Conservation (phyloP, 2,888 invertebrate genomes). For the Selenia dentaria region DNA sequence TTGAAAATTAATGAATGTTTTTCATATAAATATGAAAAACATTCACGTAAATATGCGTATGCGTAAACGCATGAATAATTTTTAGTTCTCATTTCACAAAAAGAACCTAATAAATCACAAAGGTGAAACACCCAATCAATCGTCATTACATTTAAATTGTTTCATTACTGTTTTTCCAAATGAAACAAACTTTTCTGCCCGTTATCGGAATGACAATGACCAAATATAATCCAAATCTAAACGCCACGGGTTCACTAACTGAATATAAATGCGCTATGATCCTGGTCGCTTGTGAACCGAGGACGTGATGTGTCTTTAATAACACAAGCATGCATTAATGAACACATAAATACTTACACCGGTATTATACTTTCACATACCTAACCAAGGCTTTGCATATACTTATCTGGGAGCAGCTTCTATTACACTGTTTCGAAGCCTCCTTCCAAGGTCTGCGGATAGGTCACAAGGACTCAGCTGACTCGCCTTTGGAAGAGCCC, state of each 20-base stretch:
- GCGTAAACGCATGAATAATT: too few species aligned
- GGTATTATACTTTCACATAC: slow-evolving; percentile 58
- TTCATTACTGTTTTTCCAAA: slow-evolving; percentile 71
- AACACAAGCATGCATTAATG: slow-evolving; percentile 77
- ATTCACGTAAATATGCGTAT: too few species aligned
- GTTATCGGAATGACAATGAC: slow-evolving; percentile 77
- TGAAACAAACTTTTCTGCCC: slow-evolving; percentile 66
- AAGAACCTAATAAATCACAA: too few species aligned
- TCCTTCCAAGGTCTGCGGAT: too few species aligned
- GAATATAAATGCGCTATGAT: slow-evolving; percentile 77
- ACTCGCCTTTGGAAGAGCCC: too few species aligned
- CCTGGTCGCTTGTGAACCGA: slow-evolving; percentile 78
- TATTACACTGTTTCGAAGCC: too few species aligned
- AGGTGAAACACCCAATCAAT: slow-evolving; percentile 25
- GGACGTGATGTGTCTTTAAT: slow-evolving; percentile 81
- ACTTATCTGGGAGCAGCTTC: slow-evolving; percentile 4
- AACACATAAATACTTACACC: slow-evolving; percentile 56
- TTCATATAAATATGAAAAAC: too few species aligned
- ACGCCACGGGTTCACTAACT: slow-evolving; percentile 66
- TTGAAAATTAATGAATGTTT: too few species aligned
- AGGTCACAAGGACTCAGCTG: too few species aligned
- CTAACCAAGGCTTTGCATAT: slow-evolving; percentile 25
- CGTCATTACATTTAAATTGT: slow-evolving; percentile 51
- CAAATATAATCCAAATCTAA: slow-evolving; percentile 83
- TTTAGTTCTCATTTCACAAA: too few species aligned